A percentile compares a stretch with the other conserved stretches of the same genome.
These are phyloP conservation scores for Itoplectis maculator DNA, from an alignment of 2,888 invertebrate species.

Conservation along the genomic window DNA sequence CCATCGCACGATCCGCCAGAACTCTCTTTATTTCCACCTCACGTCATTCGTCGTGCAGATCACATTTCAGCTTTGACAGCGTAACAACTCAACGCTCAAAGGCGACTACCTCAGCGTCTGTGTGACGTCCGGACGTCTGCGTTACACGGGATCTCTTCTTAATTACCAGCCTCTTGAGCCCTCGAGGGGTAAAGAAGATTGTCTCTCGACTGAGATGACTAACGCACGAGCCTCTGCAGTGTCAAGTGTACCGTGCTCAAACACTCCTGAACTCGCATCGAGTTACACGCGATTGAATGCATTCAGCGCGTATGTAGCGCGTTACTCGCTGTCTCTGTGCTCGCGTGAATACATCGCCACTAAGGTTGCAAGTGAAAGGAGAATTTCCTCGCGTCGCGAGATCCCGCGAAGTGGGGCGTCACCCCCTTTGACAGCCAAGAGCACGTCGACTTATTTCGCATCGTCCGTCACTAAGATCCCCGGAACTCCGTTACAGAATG, in stretches of 20 bases:
- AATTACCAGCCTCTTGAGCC: not conserved
- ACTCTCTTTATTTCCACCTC: too few species aligned
- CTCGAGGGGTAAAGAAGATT: not conserved
- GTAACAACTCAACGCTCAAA: too few species aligned
- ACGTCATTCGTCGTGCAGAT: too few species aligned
- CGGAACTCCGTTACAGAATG: not conserved
- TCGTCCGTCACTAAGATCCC: slow-evolving; percentile 5
- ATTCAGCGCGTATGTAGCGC: not conserved
- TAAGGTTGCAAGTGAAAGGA: not conserved
- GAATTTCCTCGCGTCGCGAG: slow-evolving; percentile 3
- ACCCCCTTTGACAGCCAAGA: slow-evolving; percentile 24
- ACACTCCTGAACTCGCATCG: not conserved
- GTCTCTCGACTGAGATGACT: not conserved
- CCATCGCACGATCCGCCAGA: too few species aligned
- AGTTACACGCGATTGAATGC: not conserved
- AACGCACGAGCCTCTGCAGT: not conserved
- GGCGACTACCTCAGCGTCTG: not conserved
- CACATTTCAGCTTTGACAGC: too few species aligned
- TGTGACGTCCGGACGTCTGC: not conserved
- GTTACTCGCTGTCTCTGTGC: not conserved
- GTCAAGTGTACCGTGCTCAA: not conserved
- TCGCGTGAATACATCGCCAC: not conserved
- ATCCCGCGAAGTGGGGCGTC: not conserved
- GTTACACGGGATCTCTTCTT: not conserved
- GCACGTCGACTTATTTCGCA: not conserved